Percentiles rank a stretch among this genome's conserved stretches.
These are phyloP conservation scores for Spodoptera litura DNA, from an alignment of 1,140 invertebrate species.

Conservation along the genomic window DNA sequence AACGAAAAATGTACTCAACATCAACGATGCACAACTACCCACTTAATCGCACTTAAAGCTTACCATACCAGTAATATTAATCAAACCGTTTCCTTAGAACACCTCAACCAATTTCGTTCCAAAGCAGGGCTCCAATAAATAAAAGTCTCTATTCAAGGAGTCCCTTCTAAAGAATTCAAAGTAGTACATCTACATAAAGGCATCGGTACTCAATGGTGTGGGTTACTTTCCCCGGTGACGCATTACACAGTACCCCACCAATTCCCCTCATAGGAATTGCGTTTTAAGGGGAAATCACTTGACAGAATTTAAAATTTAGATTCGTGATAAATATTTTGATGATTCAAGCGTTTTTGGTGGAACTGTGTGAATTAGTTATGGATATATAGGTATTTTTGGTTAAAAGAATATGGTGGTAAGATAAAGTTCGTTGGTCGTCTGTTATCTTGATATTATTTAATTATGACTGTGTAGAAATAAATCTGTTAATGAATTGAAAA, in stretches of 20 bases:
- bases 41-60: too few relatives aligned
- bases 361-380: not conserved
- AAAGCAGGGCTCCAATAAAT: not conserved
- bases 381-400: too few relatives aligned
- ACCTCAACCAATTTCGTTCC: not conserved
- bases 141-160: not conserved
- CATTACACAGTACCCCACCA: conserved; percentile 22
- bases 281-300: conserved; percentile 17
- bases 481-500: too few relatives aligned
- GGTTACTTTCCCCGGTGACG: conserved; percentile 14
- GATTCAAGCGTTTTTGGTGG: not conserved
- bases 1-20: too few relatives aligned
- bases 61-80: too few relatives aligned
- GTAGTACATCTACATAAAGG: not conserved
- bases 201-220: conserved; percentile 12
- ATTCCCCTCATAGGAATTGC: conserved; percentile 24
- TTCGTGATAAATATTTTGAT: conserved; percentile 1
- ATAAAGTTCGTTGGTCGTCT: too few relatives aligned
- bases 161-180: conserved; percentile 3
- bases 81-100: not conserved
- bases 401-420: too few relatives aligned
- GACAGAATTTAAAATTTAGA: conserved; percentile 21
- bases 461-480: not conserved
- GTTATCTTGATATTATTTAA: not conserved
- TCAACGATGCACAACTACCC: too few relatives aligned